These are phyloP conservation scores for Drosophila gaucha DNA, from an alignment of 2,888 invertebrate genomes.

Conservation along the genomic window DNA sequence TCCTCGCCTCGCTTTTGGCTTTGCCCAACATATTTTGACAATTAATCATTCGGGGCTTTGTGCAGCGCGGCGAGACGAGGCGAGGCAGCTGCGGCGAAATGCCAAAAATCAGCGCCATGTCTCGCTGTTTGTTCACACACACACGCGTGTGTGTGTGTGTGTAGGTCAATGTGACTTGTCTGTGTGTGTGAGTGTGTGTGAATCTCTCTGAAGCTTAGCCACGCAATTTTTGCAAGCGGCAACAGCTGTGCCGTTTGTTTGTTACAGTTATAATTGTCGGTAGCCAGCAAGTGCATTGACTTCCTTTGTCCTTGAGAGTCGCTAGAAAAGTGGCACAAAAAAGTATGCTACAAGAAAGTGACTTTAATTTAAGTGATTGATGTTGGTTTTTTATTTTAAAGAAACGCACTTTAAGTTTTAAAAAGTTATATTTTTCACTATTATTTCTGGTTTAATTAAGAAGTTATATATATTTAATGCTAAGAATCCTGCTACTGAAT, in stretches of 20 bases:
- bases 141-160: too few relatives aligned
- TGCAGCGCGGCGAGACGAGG: slow-evolving; percentile 4
- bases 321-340: slow-evolving; percentile 14
- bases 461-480: too few relatives aligned
- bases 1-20: slow-evolving; percentile 37
- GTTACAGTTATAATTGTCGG: slow-evolving; percentile 12
- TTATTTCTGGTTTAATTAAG: too few relatives aligned
- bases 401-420: too few relatives aligned
- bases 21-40: slow-evolving; percentile 77
- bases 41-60: slow-evolving; percentile 74
- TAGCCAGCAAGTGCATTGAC: slow-evolving; percentile 44
- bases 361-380: neutral
- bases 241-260: slow-evolving; percentile 45
- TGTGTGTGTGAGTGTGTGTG: slow-evolving; percentile 6
- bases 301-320: slow-evolving; percentile 30
- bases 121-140: slow-evolving; percentile 33
- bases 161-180: slow-evolving; percentile 65
- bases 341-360: slow-evolving; percentile 47
- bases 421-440: too few relatives aligned
- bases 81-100: neutral
- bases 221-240: slow-evolving; percentile 33
- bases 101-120: slow-evolving; percentile 68
- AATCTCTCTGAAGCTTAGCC: slow-evolving; percentile 39
- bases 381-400: too few relatives aligned
- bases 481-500: too few relatives aligned